These are phyloP conservation scores for Smutsia gigantea DNA, from an alignment of 2,797 vertebrate genomes.

Conservation along the genomic window DNA sequence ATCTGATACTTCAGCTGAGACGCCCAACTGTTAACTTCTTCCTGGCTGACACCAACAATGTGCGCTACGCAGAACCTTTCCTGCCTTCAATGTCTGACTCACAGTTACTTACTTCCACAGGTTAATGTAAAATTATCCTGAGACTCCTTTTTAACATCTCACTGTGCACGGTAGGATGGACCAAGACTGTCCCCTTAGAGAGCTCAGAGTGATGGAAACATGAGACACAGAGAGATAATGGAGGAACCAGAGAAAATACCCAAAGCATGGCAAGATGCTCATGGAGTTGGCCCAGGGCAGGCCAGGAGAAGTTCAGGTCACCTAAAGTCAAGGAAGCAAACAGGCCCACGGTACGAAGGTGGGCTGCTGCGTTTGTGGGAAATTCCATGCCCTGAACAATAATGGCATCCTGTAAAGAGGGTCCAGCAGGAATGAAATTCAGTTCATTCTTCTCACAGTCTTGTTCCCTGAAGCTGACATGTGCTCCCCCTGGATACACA, in stretches of 20 bases:
- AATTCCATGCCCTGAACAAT: not conserved
- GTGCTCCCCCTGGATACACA: not conserved
- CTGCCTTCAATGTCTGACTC: constrained; percentile 1
- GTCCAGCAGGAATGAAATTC: not conserved
- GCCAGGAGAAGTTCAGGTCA: not conserved
- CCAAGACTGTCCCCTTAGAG: not conserved
- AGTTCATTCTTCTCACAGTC: not conserved
- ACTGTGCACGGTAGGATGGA: not conserved
- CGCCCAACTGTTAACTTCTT: not conserved
- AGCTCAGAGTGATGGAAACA: not conserved
- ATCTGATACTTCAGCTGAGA: not conserved
- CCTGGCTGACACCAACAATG: not conserved
- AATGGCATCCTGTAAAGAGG: not conserved
- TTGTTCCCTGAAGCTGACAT: not conserved
- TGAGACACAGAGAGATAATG: not conserved
- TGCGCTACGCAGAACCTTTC: not conserved
- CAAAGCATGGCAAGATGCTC: not conserved
- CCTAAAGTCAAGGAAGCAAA: not conserved
- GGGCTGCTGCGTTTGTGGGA: not conserved
- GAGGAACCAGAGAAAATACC: not conserved
- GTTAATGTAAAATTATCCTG: not conserved
- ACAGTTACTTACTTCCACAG: not conserved
- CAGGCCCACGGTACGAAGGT: not conserved
- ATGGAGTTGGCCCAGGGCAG: not conserved
- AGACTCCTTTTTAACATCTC: not conserved